These are phyloP conservation scores for Adelphocoris suturalis DNA, from an alignment of 2,888 invertebrate genomes.

Conservation along the genomic window DNA sequence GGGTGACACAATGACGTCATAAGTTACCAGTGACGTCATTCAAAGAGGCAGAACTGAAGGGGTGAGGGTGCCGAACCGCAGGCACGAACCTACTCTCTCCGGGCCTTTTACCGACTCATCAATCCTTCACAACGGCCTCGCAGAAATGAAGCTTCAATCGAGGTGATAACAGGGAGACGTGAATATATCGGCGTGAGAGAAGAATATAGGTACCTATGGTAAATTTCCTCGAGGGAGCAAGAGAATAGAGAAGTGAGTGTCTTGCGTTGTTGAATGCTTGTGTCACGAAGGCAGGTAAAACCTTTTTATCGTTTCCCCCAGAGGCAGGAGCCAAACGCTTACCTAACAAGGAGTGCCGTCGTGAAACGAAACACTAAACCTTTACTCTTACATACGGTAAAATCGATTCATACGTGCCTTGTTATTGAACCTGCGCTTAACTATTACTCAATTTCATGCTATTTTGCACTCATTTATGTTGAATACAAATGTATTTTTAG, in stretches of 20 bases:
- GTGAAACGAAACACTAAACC: too few relatives aligned
- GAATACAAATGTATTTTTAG: too few relatives aligned
- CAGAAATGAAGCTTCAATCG: constrained; percentile 45
- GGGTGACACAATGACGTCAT: constrained; percentile 63
- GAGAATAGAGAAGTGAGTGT: background rate
- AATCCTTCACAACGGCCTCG: constrained; percentile 25
- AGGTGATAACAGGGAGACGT: constrained; percentile 33
- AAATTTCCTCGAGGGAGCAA: background rate
- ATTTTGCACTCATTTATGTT: too few relatives aligned
- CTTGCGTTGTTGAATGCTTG: constrained; percentile 44
- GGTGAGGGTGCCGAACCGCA: background rate
- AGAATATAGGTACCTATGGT: too few relatives aligned
- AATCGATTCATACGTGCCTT: too few relatives aligned
- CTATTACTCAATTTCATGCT: too few relatives aligned
- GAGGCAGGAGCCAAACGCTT: background rate
- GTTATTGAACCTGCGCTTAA: too few relatives aligned
- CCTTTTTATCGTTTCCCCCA: constrained; percentile 17
- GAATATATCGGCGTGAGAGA: constrained; percentile 13
- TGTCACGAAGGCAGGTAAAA: constrained; percentile 38
- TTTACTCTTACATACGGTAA: too few relatives aligned
- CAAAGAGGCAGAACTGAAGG: constrained; percentile 16
- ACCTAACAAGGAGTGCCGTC: background rate
- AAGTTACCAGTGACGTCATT: constrained; percentile 59
- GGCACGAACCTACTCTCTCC: background rate
- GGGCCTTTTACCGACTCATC: constrained; percentile 57